phyloP scores from a whole-genome alignment of 2,888 invertebrate species.

The Noctua fimbriata region DNA sequence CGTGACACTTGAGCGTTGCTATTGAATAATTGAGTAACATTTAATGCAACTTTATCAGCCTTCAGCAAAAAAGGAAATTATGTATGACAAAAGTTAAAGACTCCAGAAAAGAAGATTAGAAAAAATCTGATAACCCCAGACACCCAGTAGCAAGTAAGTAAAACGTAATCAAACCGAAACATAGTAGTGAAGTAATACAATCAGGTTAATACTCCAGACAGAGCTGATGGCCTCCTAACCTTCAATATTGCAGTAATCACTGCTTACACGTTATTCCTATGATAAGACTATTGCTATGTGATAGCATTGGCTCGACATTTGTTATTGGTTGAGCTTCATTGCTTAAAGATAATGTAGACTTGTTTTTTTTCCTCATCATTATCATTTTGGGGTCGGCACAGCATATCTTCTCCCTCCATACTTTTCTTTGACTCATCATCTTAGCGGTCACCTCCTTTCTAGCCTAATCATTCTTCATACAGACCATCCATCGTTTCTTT shows the following conservation, averaged over 20 bases:
- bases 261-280: slow-evolving; percentile 18
- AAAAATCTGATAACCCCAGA: not conserved
- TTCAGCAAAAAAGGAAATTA: no score
- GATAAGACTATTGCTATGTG: slow-evolving; percentile 38
- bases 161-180: not conserved
- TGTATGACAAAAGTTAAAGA: not conserved
- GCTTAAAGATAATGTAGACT: slow-evolving; percentile 10
- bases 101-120: not conserved
- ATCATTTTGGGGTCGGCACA: not conserved
- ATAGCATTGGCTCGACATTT: slow-evolving; percentile 20
- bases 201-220: slow-evolving; percentile 30
- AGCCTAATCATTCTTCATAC: not conserved
- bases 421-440: not conserved
- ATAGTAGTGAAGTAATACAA: not conserved
- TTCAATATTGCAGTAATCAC: slow-evolving; percentile 18
- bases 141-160: not conserved
- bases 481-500: not conserved
- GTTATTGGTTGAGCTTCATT: slow-evolving; percentile 30
- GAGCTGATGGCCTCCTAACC: slow-evolving; percentile 54
- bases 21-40: not conserved
- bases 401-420: not conserved
- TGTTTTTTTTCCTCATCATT: not conserved
- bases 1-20: not conserved
- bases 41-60: not conserved
- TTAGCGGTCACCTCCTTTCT: not conserved